Evolutionary conservation across 1,140 invertebrate species (phyloP), one percentile per base, ranked within the genome.

Genomic region (Carposina sasakii): DNA sequence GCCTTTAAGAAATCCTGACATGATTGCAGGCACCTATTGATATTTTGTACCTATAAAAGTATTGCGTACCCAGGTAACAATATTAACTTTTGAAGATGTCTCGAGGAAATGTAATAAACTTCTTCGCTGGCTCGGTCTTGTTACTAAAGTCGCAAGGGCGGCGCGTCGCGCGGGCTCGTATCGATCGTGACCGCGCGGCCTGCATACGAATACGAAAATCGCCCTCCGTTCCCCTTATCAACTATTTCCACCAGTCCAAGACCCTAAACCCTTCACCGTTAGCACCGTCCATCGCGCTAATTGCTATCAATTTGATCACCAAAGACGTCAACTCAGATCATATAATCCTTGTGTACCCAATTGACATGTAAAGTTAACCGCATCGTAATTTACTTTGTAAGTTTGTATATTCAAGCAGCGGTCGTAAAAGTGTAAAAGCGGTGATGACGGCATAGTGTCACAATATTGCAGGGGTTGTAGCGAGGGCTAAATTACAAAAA

Each of bases 101-200:
- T n/a, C n/a, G n/a, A n/a, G n/a, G n/a, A n/a, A n/a, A n/a, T n/a
- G n/a, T n/a, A n/a, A n/a, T n/a, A n/a, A n/a, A n/a, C n/a, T n/a
- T n/a, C n/a, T n/a, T n/a, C n/a, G n/a, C n/a, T n/a, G n/a, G n/a
- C n/a, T n/a, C n/a, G n/a, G n/a, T n/a, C n/a, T n/a, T n/a, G n/a
- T n/a, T n/a, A n/a, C n/a, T n/a, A n/a, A n/a, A 47, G 52, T 50
- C 50, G 68, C 60, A 60, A 57, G 67, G 67, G 59, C 54, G 65
- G 76, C 67, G 61, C 73, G 73, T 66, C 76, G 76, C 76, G 78
- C 76, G 75, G 76, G 73, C 76, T 76, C 77, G 81, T 83, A 71
- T 76, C 81, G 81, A 76, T 73, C 52, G 60, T 65, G 67, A 59
- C 70, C 64, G 67, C 69, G 73, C 67, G 68, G 67, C 69, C 67